Conservation (phyloP, 1,140 invertebrate genomes). For the Penaeus vannamei region DNA sequence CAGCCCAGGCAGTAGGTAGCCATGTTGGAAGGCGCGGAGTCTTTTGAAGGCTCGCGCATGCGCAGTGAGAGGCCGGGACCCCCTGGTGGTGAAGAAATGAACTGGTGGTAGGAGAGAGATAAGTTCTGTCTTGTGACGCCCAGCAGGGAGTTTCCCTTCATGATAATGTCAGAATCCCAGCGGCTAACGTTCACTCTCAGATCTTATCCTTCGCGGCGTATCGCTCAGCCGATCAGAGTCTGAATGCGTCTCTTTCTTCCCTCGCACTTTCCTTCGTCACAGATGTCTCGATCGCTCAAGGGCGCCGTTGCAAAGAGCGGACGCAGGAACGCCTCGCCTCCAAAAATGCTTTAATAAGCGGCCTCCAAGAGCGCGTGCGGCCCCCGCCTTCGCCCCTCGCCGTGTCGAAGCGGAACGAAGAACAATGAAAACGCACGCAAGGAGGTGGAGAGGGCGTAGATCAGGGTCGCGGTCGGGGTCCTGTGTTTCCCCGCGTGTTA, state of each 20-base stretch:
- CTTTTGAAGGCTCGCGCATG: slow-evolving; percentile 65
- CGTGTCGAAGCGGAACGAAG: slow-evolving; percentile 33
- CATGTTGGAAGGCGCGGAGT: slow-evolving; percentile 65
- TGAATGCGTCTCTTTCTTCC: slow-evolving; percentile 14
- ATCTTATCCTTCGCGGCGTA: slow-evolving; percentile 58
- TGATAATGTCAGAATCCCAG: slow-evolving; percentile 66
- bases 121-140: slow-evolving; percentile 67
- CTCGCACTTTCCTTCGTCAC: background rate
- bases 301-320: background rate
- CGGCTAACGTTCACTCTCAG: slow-evolving; percentile 64
- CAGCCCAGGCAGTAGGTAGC: slow-evolving; percentile 65
- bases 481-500: slow-evolving; percentile 65
- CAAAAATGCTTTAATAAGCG: background rate
- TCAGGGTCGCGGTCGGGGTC: slow-evolving; percentile 60
- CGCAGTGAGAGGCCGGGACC: slow-evolving; percentile 60
- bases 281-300: background rate
- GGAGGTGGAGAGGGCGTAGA: slow-evolving; percentile 9
- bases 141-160: slow-evolving; percentile 66
- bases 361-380: background rate
- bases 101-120: slow-evolving; percentile 67
- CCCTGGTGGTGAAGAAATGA: slow-evolving; percentile 66
- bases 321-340: background rate
- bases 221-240: slow-evolving; percentile 38
- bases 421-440: slow-evolving; percentile 39
- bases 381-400: background rate